A percentile compares a stretch with the other conserved stretches of the same genome.
Evolutionary conservation across 2,888 invertebrate species (phyloP).

Genomic region (Volucella bombylans): DNA sequence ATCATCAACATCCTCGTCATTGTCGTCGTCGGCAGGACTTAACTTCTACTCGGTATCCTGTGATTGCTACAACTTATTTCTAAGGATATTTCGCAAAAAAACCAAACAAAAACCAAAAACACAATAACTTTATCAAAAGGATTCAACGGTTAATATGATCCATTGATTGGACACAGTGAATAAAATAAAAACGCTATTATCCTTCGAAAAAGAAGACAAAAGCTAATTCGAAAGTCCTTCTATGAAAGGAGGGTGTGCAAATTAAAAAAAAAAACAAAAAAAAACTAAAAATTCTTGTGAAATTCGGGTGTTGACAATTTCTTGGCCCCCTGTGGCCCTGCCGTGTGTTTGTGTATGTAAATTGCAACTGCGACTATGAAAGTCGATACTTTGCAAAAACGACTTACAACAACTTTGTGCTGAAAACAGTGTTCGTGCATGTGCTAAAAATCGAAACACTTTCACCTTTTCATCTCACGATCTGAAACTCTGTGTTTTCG

Average conservation of each 20-base stretch:
- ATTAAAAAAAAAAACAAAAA: slow-evolving; percentile 19
- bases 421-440: slow-evolving; percentile 24
- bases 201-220: not conserved
- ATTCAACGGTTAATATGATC: slow-evolving; percentile 14
- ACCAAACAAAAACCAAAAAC: not conserved
- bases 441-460: slow-evolving; percentile 27
- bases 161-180: slow-evolving; percentile 24
- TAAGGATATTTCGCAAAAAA: slow-evolving; percentile 38
- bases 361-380: slow-evolving; percentile 52
- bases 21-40: slow-evolving; percentile 68
- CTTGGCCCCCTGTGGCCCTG: slow-evolving; percentile 6
- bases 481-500: slow-evolving; percentile 30
- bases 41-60: slow-evolving; percentile 66
- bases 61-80: slow-evolving; percentile 64
- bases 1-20: slow-evolving; percentile 68
- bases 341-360: slow-evolving; percentile 56
- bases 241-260: slow-evolving; percentile 39
- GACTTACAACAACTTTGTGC: slow-evolving; percentile 38
- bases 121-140: slow-evolving; percentile 15
- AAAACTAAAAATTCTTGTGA: slow-evolving; percentile 56
- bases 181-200: slow-evolving; percentile 27
- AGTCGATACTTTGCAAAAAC: slow-evolving; percentile 45
- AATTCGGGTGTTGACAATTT: slow-evolving; percentile 69
- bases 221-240: slow-evolving; percentile 20
- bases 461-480: slow-evolving; percentile 3